Percentiles rank a stretch among this genome's conserved stretches.
Conservation (phyloP, 2,113 vertebrate species). For the Tapirus terrestris region DNA sequence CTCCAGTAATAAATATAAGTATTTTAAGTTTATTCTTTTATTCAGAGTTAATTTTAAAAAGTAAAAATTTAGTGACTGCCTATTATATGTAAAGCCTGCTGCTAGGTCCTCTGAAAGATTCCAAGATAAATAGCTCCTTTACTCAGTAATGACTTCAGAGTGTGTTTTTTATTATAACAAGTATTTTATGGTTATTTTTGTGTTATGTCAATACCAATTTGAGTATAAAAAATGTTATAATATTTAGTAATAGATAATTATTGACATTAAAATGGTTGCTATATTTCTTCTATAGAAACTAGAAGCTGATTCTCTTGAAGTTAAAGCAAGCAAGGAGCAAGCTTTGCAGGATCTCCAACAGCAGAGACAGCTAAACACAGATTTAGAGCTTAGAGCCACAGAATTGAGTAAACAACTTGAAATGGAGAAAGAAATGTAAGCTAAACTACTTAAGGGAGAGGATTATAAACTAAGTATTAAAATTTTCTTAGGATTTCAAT, state of each 20-base stretch:
- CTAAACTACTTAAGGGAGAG: constrained; percentile 25
- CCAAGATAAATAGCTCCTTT: neutral
- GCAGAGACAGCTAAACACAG: constrained; percentile 88
- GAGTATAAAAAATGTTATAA: constrained; percentile 1
- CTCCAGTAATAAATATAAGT: neutral
- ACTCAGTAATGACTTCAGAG: constrained; percentile 23
- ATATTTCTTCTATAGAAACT: constrained; percentile 90
- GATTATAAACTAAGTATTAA: constrained; percentile 26
- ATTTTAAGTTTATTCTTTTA: constrained; percentile 42
- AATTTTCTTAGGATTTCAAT: neutral
- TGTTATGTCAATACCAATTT: neutral
- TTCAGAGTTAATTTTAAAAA: constrained; percentile 43
- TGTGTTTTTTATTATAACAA: constrained; percentile 45
- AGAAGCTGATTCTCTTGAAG: constrained; percentile 90
- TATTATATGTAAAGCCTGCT: neutral
- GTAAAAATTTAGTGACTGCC: neutral
- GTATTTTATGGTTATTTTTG: constrained; percentile 47
- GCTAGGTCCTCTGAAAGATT: constrained; percentile 16
- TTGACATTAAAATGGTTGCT: constrained; percentile 8
- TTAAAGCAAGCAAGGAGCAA: constrained; percentile 90
- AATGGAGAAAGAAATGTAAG: constrained; percentile 92
- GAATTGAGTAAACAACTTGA: constrained; percentile 91
- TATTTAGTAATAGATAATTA: constrained; percentile 19
- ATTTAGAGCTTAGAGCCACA: constrained; percentile 88
- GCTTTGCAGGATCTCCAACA: constrained; percentile 88